These are phyloP conservation scores for Zaprionus vittiger DNA, from an alignment of 1,140 invertebrate species.

Conservation along the genomic window DNA sequence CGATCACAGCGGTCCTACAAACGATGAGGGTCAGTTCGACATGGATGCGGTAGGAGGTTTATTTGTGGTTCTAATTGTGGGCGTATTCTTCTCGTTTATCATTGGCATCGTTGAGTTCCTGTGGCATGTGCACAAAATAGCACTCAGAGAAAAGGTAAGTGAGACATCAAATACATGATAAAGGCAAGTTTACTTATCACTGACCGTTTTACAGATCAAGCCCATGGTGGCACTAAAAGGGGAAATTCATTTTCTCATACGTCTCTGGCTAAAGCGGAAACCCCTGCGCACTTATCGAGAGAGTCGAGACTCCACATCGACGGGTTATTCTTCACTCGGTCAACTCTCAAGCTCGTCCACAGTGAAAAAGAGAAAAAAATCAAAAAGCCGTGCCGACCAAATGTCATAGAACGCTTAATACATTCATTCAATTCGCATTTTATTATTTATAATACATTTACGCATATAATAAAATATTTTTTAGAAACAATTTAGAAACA, in stretches of 20 bases:
- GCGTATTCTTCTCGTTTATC: constrained; percentile 87
- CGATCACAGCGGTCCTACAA: constrained; percentile 25
- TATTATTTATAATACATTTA: not conserved
- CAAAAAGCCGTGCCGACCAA: constrained; percentile 31
- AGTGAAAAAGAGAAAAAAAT: constrained; percentile 66
- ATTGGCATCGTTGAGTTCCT: constrained; percentile 91
- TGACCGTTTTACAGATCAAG: constrained; percentile 85
- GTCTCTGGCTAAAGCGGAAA: constrained; percentile 88
- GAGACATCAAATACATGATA: not conserved
- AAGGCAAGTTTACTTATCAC: not conserved
- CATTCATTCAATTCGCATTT: constrained; percentile 59
- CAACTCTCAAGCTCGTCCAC: constrained; percentile 50
- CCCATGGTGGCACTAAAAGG: constrained; percentile 87
- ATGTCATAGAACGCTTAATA: constrained; percentile 36
- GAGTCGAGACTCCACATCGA: constrained; percentile 73
- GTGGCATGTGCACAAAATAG: constrained; percentile 92
- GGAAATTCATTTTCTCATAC: constrained; percentile 87
- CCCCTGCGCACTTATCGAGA: constrained; percentile 85
- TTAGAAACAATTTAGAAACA: constrained; percentile 1
- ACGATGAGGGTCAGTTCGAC: constrained; percentile 87
- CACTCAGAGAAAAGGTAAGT: constrained; percentile 88
- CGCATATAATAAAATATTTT: constrained; percentile 16
- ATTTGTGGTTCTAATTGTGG: constrained; percentile 92
- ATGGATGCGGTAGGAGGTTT: constrained; percentile 95
- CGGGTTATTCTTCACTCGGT: constrained; percentile 66